Percentiles rank a stretch among this genome's conserved stretches.
Evolutionary conservation across 2,888 invertebrate species (phyloP).

Genomic region (Ommatoiulus sabulosus): DNA sequence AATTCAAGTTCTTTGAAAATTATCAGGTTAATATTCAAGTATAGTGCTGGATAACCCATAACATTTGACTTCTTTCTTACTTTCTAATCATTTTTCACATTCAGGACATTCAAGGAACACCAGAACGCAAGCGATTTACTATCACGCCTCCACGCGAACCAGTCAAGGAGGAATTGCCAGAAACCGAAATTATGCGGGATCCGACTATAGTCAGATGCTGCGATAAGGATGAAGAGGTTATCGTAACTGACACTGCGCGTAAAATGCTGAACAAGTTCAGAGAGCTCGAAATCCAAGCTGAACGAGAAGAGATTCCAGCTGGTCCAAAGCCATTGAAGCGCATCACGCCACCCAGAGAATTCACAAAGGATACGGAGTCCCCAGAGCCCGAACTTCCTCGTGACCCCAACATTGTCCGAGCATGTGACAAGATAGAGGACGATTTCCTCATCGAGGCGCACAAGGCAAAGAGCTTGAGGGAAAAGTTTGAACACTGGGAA

Average conservation of each 20-base stretch:
- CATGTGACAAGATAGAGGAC: slow-evolving; percentile 73
- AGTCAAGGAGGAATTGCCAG: slow-evolving; percentile 75
- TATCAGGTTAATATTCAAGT: slow-evolving; percentile 72
- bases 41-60: not conserved
- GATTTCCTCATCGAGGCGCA: slow-evolving; percentile 82
- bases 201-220: slow-evolving; percentile 78
- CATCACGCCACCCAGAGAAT: slow-evolving; percentile 89
- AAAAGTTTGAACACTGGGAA: slow-evolving; percentile 91
- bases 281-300: slow-evolving; percentile 82
- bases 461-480: slow-evolving; percentile 81
- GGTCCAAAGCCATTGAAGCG: slow-evolving; percentile 84
- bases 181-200: slow-evolving; percentile 79
- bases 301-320: slow-evolving; percentile 69
- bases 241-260: slow-evolving; percentile 79
- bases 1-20: slow-evolving; percentile 92
- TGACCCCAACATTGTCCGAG: slow-evolving; percentile 69
- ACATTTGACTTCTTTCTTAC: not conserved
- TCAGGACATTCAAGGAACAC: slow-evolving; percentile 57
- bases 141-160: slow-evolving; percentile 90
- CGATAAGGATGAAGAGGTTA: slow-evolving; percentile 71
- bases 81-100: not conserved
- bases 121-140: slow-evolving; percentile 79
- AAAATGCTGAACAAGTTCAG: slow-evolving; percentile 90
- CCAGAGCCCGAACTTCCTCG: slow-evolving; percentile 63
- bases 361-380: slow-evolving; percentile 66